Base-by-base conservation (phyloP, 2,113 vertebrate species). In the Pollimyrus isidori region DNA sequence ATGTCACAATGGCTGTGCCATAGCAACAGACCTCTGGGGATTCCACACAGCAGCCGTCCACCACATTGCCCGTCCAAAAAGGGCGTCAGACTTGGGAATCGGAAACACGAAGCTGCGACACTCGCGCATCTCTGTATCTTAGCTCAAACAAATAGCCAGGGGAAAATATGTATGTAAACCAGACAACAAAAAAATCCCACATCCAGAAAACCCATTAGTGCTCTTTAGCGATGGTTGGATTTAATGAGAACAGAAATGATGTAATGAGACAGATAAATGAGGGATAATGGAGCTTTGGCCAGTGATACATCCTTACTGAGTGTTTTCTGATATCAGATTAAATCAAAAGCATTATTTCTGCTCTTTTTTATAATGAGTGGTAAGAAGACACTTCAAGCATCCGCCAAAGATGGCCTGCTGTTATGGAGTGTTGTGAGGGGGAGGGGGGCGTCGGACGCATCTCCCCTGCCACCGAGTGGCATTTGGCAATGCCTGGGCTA, bases 181-280 rank as follows among this genome's bases (percentile, higher is more conserved):
- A 46, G 82, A 19, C 82, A 49, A 85, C 21, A 87, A 23, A 39
- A 56, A 53, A 86, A 86, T n/a, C 48, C 10, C 26, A 30, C 52
- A 87, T 45, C 19, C 85, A 86, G 21, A 52, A 35, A 87, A 52
- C 35, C 56, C 35, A 87, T 58, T 65, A 62, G 19, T 19, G n/a
- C 19, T 87, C 53, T 56, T 87, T 42, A 45, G 15, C 15, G 19
- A 58, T 30, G 50, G 17, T 11, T 11, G 86, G 35, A 65, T 62
- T 87, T 87, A 87, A n/a, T 45, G 53, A 87, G 35, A 48, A 87
- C 53, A 87, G 42, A 87, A 56, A 52, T 53, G 49, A 53, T 56
- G 83, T 53, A 39, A 65, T 48, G 50, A 87, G 39, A 87, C 35
- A 45, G 53, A 88, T 9, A 62, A 84, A 58, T 42, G 53, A 84